Conservation (phyloP, 2,113 vertebrate genomes). For the Hiodon alosoides region DNA sequence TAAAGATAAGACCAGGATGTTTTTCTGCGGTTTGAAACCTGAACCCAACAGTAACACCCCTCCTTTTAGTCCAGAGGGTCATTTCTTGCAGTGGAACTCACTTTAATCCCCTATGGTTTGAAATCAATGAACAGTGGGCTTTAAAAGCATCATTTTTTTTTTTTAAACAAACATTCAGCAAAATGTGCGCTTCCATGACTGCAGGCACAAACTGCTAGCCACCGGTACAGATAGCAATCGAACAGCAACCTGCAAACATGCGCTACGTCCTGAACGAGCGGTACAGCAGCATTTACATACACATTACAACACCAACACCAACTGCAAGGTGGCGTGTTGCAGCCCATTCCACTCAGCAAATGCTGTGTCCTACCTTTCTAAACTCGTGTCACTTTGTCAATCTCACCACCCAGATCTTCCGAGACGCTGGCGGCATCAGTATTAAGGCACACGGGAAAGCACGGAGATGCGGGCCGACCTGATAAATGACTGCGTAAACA, state of each 20-base stretch:
- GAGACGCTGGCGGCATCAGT: neutral
- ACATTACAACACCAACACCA: neutral
- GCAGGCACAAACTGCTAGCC: neutral
- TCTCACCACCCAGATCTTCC: no score
- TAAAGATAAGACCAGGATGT: neutral
- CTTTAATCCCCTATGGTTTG: conserved; percentile 1
- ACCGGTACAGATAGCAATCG: neutral
- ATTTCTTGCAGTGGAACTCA: neutral
- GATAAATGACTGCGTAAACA: neutral
- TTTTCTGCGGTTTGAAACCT: neutral
- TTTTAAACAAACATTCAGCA: neutral
- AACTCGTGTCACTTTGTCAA: no score
- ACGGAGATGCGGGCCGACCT: neutral
- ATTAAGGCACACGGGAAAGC: neutral
- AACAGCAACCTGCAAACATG: neutral
- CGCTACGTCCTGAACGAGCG: neutral
- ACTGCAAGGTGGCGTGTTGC: neutral
- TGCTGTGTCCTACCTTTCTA: no score
- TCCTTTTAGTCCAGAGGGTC: conserved; percentile 1
- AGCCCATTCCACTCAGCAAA: no score
- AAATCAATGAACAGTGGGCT: neutral
- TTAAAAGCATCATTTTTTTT: neutral
- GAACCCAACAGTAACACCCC: neutral
- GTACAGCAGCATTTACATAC: neutral
- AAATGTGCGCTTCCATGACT: neutral